Conservation (phyloP, 1,140 invertebrate species). For the Scylla paramamosain region DNA sequence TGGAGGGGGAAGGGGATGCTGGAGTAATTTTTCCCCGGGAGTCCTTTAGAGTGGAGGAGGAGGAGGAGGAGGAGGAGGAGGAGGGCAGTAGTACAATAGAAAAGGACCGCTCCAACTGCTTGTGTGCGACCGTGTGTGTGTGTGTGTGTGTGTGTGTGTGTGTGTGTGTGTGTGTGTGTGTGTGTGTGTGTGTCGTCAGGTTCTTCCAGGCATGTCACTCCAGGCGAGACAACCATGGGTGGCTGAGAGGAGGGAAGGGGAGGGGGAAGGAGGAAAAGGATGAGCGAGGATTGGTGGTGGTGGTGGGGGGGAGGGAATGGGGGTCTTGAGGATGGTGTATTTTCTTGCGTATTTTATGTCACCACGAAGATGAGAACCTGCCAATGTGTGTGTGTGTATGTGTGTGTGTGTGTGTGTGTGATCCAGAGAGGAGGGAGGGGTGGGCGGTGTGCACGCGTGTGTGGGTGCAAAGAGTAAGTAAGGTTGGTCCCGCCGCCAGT, state of each 20-base stretch:
- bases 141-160: constrained; percentile 4
- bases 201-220: background rate
- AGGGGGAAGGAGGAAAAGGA: no score
- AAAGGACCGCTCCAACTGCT: constrained; percentile 9
- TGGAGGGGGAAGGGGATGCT: background rate
- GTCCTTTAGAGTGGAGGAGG: background rate
- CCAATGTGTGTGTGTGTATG: constrained; percentile 45
- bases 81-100: background rate
- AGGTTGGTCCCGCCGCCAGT: background rate
- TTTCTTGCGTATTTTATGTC: background rate
- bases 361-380: constrained; percentile 53
- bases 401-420: constrained; percentile 55
- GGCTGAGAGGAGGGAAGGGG: background rate
- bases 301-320: background rate
- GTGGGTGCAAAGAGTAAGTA: background rate
- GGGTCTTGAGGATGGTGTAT: background rate
- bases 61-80: constrained; percentile 7
- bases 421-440: background rate
- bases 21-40: constrained; percentile 14
- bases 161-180: background rate
- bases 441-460: constrained; percentile 1
- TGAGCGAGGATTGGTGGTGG: background rate
- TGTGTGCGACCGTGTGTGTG: background rate
- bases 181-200: background rate
- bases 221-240: background rate